Evolutionary conservation across 2,113 vertebrate genomes (phyloP).

Genomic region (Sinosuthora webbiana): DNA sequence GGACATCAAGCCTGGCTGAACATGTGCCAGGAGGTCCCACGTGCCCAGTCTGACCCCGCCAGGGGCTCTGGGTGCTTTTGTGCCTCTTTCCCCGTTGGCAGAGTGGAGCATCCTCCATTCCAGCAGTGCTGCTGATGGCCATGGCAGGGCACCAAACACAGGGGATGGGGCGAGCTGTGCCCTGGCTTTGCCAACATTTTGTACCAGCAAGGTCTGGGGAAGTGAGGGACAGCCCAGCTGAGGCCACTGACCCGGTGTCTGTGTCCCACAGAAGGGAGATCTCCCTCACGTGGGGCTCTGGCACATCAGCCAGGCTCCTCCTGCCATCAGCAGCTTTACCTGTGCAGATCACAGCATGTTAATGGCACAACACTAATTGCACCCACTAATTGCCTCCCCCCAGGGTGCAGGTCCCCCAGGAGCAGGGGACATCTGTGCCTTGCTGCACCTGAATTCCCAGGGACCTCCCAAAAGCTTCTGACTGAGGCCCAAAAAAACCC

Average conservation of each 20-base stretch:
- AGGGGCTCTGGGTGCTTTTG: not conserved
- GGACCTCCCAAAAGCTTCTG: not conserved
- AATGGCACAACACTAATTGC: not conserved
- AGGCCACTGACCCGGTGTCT: not conserved
- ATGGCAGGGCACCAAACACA: not conserved
- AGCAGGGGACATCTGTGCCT: not conserved
- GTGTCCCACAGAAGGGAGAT: not conserved
- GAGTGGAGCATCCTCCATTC: not conserved
- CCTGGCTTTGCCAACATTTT: not conserved
- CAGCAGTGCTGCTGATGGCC: not conserved
- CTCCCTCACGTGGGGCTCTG: not conserved
- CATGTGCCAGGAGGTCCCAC: not conserved
- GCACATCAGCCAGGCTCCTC: not conserved
- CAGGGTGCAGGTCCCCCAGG: not conserved
- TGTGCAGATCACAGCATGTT: rapidly evolving
- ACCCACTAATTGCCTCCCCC: not conserved
- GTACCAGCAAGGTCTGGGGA: not conserved
- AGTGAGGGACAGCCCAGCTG: not conserved
- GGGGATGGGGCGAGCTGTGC: rapidly evolving
- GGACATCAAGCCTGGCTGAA: not conserved
- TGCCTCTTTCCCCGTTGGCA: not conserved
- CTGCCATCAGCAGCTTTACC: not conserved
- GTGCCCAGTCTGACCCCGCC: not conserved
- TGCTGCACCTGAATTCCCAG: not conserved
- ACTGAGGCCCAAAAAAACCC: not conserved